Conservation (phyloP, 2,888 invertebrate genomes). For the Cacoxenus indagator region DNA sequence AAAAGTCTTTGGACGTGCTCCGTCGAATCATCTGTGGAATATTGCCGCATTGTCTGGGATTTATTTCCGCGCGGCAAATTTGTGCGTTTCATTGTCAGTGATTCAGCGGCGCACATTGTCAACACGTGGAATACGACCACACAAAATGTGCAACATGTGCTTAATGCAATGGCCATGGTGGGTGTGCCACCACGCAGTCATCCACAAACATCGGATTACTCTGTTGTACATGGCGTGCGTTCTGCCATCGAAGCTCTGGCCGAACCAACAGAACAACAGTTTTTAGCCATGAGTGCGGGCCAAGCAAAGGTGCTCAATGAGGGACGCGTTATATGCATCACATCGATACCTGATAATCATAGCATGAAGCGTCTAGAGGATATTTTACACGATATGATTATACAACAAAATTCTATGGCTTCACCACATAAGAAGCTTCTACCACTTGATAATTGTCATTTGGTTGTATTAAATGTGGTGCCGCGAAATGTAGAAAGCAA, state of each 20-base stretch:
- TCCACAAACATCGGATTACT: conserved; percentile 74
- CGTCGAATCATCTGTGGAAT: conserved; percentile 95
- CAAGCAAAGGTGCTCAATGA: conserved; percentile 67
- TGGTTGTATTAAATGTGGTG: conserved; percentile 90
- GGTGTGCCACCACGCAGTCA: conserved; percentile 80
- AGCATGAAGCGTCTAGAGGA: conserved; percentile 89
- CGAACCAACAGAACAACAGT: conserved; percentile 84
- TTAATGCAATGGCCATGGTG: conserved; percentile 85
- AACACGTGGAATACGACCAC: conserved; percentile 88
- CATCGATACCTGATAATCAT: conserved; percentile 88
- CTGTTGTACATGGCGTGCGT: conserved; percentile 85
- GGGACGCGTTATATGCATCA: conserved; percentile 91
- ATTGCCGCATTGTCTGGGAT: conserved; percentile 97
- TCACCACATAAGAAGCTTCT: conserved; percentile 76
- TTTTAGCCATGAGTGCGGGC: conserved; percentile 65
- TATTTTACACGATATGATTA: conserved; percentile 85
- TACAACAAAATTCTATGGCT: conserved; percentile 84
- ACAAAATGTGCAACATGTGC: conserved; percentile 89
- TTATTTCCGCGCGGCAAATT: conserved; percentile 92
- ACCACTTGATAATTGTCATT: conserved; percentile 87
- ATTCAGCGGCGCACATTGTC: conserved; percentile 85
- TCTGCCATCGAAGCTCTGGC: conserved; percentile 89
- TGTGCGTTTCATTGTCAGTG: conserved; percentile 89
- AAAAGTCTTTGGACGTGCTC: conserved; percentile 97
- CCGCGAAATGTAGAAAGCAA: conserved; percentile 85